phyloP scores from a whole-genome alignment of 2,113 vertebrate genomes.

The Microcebus murinus region DNA sequence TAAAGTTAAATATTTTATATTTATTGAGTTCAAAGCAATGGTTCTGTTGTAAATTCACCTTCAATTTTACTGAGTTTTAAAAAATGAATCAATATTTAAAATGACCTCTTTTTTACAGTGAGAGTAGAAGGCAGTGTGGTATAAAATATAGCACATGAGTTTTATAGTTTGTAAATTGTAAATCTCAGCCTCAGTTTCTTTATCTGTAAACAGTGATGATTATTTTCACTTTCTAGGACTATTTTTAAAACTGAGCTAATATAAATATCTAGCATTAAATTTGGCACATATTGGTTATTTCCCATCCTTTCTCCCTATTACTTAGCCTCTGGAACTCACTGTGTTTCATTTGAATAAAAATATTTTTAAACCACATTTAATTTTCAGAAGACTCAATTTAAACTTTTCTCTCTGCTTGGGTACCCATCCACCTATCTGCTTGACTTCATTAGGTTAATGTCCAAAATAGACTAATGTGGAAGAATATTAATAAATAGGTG shows the following conservation, averaged over 20 bases:
- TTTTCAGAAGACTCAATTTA: slow-evolving; percentile 18
- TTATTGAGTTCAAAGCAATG: slow-evolving; percentile 11
- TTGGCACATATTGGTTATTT: not conserved
- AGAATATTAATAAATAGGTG: not conserved
- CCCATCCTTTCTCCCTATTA: not conserved
- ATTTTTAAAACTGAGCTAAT: not conserved
- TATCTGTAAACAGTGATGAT: not conserved
- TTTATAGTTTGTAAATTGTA: not conserved
- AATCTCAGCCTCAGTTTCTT: not conserved
- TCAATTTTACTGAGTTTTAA: not conserved
- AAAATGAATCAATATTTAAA: slow-evolving; percentile 5
- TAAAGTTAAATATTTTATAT: not conserved
- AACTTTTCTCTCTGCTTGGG: not conserved
- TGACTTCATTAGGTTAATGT: not conserved
- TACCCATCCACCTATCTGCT: not conserved
- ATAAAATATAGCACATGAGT: not conserved
- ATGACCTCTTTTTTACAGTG: not conserved
- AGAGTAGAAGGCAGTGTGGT: not conserved
- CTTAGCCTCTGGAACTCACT: not conserved
- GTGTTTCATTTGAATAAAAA: slow-evolving; percentile 44
- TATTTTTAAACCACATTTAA: not conserved
- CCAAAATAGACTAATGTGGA: not conserved
- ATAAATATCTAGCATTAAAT: not conserved
- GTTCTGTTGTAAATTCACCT: slow-evolving; percentile 18
- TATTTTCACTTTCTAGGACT: not conserved